Conservation (phyloP, 2,113 vertebrate species). For the Sander vitreus region DNA sequence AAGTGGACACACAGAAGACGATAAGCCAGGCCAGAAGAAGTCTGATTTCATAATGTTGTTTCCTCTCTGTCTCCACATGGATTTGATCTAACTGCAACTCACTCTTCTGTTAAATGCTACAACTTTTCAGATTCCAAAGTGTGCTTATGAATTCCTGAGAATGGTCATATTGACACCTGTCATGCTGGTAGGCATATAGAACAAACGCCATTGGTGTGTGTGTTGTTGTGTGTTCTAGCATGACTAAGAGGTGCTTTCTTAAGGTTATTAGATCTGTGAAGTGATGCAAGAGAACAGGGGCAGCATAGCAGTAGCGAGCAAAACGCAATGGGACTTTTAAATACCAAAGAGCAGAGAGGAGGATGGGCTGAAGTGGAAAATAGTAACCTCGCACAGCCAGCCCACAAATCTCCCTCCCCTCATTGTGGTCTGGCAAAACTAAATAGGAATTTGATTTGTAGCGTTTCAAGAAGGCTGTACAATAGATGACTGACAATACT, state of each 20-base stretch:
- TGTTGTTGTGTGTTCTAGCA: background rate
- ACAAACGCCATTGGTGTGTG: background rate
- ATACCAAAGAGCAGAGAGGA: slow-evolving; percentile 23
- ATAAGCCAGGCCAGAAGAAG: slow-evolving; percentile 35
- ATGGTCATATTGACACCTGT: background rate
- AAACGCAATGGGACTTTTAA: background rate
- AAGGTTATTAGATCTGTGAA: slow-evolving; percentile 12
- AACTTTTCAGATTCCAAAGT: background rate
- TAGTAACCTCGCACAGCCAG: slow-evolving; percentile 31
- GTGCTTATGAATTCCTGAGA: background rate
- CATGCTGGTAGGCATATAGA: background rate
- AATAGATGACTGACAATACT: slow-evolving; percentile 21
- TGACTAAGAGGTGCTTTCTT: slow-evolving; percentile 10
- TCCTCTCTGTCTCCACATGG: slow-evolving; percentile 17
- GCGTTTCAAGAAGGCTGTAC: slow-evolving; percentile 22
- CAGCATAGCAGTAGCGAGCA: background rate
- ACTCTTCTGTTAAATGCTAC: background rate
- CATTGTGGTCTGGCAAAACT: slow-evolving; percentile 55
- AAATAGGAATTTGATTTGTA: slow-evolving; percentile 46
- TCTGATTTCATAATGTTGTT: slow-evolving; percentile 9
- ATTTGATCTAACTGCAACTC: background rate
- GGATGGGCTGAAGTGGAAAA: slow-evolving; percentile 52
- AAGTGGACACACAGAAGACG: background rate
- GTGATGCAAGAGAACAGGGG: background rate
- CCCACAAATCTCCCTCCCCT: slow-evolving; percentile 45